A percentile compares a stretch with the other conserved stretches of the same genome.
phyloP scores from a whole-genome alignment of 2,113 vertebrate species.

The Scolopax mira region DNA sequence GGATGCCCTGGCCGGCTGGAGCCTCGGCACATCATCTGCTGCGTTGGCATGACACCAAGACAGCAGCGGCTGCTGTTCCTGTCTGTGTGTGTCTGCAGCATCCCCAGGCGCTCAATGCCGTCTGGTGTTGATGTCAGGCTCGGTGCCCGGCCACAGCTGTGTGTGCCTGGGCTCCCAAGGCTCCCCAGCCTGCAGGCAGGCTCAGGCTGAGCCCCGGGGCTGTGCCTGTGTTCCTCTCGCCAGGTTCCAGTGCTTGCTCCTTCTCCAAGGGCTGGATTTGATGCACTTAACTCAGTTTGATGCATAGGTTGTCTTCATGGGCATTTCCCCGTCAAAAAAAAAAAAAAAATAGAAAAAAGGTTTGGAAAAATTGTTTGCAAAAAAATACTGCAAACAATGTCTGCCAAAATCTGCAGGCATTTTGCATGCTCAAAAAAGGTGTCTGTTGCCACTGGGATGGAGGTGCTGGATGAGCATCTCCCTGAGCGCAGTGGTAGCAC shows the following conservation, averaged over 20 bases:
- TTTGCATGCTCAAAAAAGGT: not conserved
- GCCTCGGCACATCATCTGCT: not conserved
- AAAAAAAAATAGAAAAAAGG: not conserved
- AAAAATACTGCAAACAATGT: not conserved
- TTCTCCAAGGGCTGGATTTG: not conserved
- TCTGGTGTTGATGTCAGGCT: not conserved
- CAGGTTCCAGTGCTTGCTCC: not conserved
- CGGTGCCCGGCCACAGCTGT: not conserved
- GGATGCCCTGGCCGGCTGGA: not conserved
- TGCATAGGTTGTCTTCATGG: not conserved
- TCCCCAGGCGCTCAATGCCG: not conserved
- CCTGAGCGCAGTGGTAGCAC: not conserved
- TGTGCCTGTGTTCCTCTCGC: not conserved
- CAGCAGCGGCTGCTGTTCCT: not conserved
- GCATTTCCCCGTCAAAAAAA: not conserved
- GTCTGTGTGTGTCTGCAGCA: not conserved
- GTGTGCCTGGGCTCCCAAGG: not conserved
- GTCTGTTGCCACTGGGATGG: accelerated
- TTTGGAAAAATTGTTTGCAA: not conserved
- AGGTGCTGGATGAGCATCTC: not conserved
- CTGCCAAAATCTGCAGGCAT: not conserved
- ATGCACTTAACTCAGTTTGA: not conserved
- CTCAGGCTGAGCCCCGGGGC: not conserved
- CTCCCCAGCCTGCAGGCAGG: slow-evolving; percentile 40
- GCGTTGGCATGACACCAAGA: not conserved